Percentiles rank a stretch among this genome's conserved stretches.
Conservation (phyloP, 1,140 invertebrate species). For the Tribolium castaneum region DNA sequence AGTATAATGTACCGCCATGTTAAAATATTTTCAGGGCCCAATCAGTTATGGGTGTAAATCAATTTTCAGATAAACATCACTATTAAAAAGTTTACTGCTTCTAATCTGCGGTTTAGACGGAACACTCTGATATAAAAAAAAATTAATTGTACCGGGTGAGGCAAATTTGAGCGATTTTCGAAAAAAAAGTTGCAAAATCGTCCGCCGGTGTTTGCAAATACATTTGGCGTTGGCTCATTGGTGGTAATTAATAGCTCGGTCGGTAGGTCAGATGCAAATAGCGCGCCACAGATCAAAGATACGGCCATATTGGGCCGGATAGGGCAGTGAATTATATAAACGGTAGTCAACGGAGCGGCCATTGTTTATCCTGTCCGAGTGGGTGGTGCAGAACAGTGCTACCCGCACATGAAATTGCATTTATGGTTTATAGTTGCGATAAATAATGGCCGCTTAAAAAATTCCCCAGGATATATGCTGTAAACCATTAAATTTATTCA, state of each 20-base stretch:
- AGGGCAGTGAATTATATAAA: slow-evolving; percentile 31
- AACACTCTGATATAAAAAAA: too few species aligned
- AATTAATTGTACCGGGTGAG: too few species aligned
- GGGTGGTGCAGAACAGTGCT: slow-evolving; percentile 27
- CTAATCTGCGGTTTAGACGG: too few species aligned
- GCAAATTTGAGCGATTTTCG: too few species aligned
- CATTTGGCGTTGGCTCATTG: neutral
- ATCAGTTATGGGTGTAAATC: too few species aligned
- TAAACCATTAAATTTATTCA: slow-evolving; percentile 26
- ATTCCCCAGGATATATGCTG: neutral
- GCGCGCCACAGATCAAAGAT: slow-evolving; percentile 27
- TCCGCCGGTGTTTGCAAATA: too few species aligned
- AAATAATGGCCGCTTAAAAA: slow-evolving; percentile 8
- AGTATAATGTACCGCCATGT: too few species aligned
- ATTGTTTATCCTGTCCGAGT: slow-evolving; percentile 30
- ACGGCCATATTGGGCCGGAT: slow-evolving; percentile 23
- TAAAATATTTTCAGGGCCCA: too few species aligned
- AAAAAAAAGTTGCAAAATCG: too few species aligned
- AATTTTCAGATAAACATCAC: too few species aligned
- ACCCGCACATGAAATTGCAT: slow-evolving; percentile 33
- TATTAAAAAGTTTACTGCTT: too few species aligned
- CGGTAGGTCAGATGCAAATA: neutral
- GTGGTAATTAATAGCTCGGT: neutral
- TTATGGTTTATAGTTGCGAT: slow-evolving; percentile 26
- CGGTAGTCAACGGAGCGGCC: slow-evolving; percentile 2